These are phyloP conservation scores for Tetragnatha versicolor DNA, from an alignment of 1,140 invertebrate species.

Conservation along the genomic window DNA sequence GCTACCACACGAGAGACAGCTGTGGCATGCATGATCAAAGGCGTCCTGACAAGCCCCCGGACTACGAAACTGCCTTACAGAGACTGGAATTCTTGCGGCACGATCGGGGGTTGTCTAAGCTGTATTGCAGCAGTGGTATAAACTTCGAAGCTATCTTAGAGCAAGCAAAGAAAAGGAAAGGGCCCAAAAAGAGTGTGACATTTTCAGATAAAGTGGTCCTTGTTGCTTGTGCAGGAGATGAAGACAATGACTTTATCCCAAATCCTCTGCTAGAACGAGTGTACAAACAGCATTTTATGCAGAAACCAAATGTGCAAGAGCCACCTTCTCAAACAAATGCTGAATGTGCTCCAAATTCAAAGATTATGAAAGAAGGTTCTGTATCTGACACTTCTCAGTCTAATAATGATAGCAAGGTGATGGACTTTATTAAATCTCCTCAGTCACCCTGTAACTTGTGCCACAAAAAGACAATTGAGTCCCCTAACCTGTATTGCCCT, in stretches of 20 bases:
- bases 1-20: not conserved
- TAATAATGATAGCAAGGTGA: conserved; percentile 60
- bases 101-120: conserved; percentile 29
- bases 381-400: conserved; percentile 19
- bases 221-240: conserved; percentile 87
- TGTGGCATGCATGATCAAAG: not conserved
- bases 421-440: not conserved
- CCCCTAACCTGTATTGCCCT: conserved; percentile 80
- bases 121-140: conserved; percentile 22
- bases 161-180: conserved; percentile 58
- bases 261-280: conserved; percentile 89
- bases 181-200: conserved; percentile 86
- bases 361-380: conserved; percentile 1
- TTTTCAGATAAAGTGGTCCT: conserved; percentile 92
- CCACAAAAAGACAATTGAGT: conserved; percentile 78
- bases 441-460: conserved; percentile 77
- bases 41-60: conserved; percentile 58
- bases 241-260: conserved; percentile 84
- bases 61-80: conserved; percentile 60
- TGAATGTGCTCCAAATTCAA: conserved; percentile 3
- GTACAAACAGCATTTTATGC: conserved; percentile 73
- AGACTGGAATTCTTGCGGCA: conserved; percentile 53
- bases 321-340: not conserved
- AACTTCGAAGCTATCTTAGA: conserved; percentile 32
- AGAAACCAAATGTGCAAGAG: conserved; percentile 63